Base-by-base conservation (phyloP, 1,140 invertebrate species). In the Drosophila lowei region DNA sequence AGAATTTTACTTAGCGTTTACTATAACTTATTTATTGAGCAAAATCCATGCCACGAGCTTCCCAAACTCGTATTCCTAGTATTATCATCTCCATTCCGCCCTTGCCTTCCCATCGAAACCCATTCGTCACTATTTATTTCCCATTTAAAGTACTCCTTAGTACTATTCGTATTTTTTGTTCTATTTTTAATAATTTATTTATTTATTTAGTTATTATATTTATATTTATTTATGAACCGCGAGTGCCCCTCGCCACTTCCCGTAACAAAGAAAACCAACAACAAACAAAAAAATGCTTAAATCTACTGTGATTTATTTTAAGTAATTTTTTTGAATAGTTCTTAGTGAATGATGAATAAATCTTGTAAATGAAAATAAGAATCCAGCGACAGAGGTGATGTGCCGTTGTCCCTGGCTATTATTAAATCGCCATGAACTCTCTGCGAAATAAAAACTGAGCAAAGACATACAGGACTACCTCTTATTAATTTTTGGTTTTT, bases 291-390 rank as follows among this genome's bases (percentile, higher is more conserved):
- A 80, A 77, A 76, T 84, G 75, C 67, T 89, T 88, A 89, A 76
- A 89, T 73, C 84, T 71, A 84, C 84, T 88, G 81, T 86, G 81
- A 86, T 86, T 86, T 86, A 88, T 88, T 88, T 86, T 86, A 86
- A 86, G 81, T 86, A 81, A 61, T 81, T 85, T 84, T 85, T 85
- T 85, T 86, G 56, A 74, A 65, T 85, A 85, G 81, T 70, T 75
- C 25, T 74, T 85, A 85, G 70, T 71, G 44, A 72, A 23, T 66
- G 61, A 38, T 67, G 63, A 46, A 28, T 11, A 71, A 44, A 58
- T 7, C 38, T 47, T 42, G 52, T 57, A 56, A 53, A 59, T 50
- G 49, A 59, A 56, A 50, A 46, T 43, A 49, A 41, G 18, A 44
- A 53, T 46, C 25, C 60, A 60, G 61, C 77, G 48, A 62, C 44